A percentile compares a stretch with the other conserved stretches of the same genome.
phyloP scores from a whole-genome alignment of 1,140 invertebrate genomes.

The Fopius arisanus region DNA sequence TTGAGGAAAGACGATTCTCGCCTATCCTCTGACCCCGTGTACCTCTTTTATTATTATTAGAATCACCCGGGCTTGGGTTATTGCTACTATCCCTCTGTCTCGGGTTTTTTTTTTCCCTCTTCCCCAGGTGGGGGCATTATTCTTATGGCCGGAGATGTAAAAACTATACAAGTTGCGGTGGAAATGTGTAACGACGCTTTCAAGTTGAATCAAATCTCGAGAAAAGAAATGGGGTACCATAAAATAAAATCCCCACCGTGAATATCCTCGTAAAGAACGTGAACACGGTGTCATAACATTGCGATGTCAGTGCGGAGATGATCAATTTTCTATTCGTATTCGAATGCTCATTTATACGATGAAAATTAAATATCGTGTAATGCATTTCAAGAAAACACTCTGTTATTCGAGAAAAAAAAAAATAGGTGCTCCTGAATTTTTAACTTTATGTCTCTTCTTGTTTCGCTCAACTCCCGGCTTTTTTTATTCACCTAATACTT shows the following conservation, averaged over 20 bases:
- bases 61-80: neutral
- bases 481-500: constrained; percentile 35
- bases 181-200: constrained; percentile 23
- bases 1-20: neutral
- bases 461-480: neutral
- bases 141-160: neutral
- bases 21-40: neutral
- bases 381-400: too few relatives aligned
- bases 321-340: too few relatives aligned
- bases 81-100: constrained; percentile 4
- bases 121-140: neutral
- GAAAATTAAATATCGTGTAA: too few relatives aligned
- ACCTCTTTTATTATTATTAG: constrained; percentile 24
- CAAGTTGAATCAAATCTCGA: constrained; percentile 45
- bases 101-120: constrained; percentile 11
- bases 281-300: neutral
- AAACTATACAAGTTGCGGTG: neutral
- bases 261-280: too few relatives aligned
- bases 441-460: neutral
- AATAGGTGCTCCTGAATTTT: too few relatives aligned
- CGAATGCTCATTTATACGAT: too few relatives aligned
- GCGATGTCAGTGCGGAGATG: neutral
- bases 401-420: too few relatives aligned
- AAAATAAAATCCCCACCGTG: constrained; percentile 40
- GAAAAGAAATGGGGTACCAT: constrained; percentile 44